A percentile compares a stretch with the other conserved stretches of the same genome.
Evolutionary conservation across 2,888 invertebrate species (phyloP).

Genomic region (Drosophila peninsularis): DNA sequence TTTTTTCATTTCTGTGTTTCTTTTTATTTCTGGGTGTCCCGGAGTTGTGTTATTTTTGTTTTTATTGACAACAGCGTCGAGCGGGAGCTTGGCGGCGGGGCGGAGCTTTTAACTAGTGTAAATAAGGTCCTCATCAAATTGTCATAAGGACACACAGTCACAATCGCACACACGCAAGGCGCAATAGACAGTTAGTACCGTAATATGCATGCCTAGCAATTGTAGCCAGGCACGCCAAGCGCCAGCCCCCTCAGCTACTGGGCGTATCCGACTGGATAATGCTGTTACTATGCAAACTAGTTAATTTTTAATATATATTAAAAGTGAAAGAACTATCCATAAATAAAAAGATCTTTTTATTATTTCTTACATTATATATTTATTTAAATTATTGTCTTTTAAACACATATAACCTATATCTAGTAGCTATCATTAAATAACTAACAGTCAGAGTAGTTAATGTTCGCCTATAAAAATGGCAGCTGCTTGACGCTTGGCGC

Average conservation of each 20-base stretch:
- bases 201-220: constrained; percentile 66
- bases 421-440: too few relatives aligned
- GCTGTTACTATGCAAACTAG: neutral
- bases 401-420: too few relatives aligned
- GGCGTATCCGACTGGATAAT: neutral
- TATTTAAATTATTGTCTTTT: too few relatives aligned
- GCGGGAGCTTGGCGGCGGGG: constrained; percentile 12
- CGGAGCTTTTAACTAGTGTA: constrained; percentile 82
- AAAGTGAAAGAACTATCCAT: neutral
- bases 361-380: too few relatives aligned
- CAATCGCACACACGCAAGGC: constrained; percentile 31
- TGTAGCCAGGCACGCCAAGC: constrained; percentile 59
- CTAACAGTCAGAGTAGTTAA: constrained; percentile 16
- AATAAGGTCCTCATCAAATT: constrained; percentile 82
- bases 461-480: neutral
- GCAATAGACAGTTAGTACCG: constrained; percentile 40
- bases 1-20: constrained; percentile 16
- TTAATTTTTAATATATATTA: too few relatives aligned
- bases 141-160: constrained; percentile 76
- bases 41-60: constrained; percentile 60
- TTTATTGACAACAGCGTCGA: constrained; percentile 69
- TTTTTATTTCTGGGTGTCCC: constrained; percentile 33
- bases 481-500: constrained; percentile 22
- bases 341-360: too few relatives aligned
- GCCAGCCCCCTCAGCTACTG: constrained; percentile 24